A percentile compares a stretch with the other conserved stretches of the same genome.
Evolutionary conservation across 2,888 invertebrate genomes (phyloP).

Genomic region (Rambutsinella grinnellia): DNA sequence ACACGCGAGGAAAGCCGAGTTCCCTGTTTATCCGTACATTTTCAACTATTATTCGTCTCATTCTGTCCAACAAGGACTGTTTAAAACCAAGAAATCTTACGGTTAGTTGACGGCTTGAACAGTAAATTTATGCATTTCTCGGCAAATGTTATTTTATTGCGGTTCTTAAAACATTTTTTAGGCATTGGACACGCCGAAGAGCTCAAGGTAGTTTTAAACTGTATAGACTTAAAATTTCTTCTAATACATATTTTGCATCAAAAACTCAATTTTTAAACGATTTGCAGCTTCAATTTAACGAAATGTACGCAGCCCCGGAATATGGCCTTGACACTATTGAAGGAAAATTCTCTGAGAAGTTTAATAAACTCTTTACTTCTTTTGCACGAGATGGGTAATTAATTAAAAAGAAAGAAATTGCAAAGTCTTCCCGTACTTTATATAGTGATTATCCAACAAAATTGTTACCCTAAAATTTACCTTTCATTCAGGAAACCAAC

Average conservation of each 20-base stretch:
- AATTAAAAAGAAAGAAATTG: not conserved
- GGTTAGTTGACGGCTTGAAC: constrained; percentile 22
- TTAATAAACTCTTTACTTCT: constrained; percentile 53
- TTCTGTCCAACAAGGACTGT: constrained; percentile 41
- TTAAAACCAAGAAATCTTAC: constrained; percentile 14
- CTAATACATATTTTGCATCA: too few relatives aligned
- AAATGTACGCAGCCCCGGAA: constrained; percentile 27
- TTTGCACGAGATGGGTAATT: constrained; percentile 64
- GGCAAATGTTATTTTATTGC: not conserved
- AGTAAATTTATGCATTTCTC: not conserved
- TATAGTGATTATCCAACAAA: not conserved
- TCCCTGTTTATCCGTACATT: constrained; percentile 56
- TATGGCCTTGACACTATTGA: constrained; percentile 32
- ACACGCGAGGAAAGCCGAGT: constrained; percentile 49
- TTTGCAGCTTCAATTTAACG: constrained; percentile 57
- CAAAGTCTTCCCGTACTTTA: too few relatives aligned
- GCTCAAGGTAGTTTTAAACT: too few relatives aligned
- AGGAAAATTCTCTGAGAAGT: constrained; percentile 58
- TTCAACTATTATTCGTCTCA: constrained; percentile 48
- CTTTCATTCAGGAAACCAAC: constrained; percentile 29
- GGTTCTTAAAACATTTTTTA: not conserved
- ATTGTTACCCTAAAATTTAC: not conserved
- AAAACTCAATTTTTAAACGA: too few relatives aligned
- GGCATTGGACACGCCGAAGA: constrained; percentile 59
- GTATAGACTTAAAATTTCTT: too few relatives aligned